phyloP scores from a whole-genome alignment of 2,113 vertebrate genomes.

The Monopterus albus region DNA sequence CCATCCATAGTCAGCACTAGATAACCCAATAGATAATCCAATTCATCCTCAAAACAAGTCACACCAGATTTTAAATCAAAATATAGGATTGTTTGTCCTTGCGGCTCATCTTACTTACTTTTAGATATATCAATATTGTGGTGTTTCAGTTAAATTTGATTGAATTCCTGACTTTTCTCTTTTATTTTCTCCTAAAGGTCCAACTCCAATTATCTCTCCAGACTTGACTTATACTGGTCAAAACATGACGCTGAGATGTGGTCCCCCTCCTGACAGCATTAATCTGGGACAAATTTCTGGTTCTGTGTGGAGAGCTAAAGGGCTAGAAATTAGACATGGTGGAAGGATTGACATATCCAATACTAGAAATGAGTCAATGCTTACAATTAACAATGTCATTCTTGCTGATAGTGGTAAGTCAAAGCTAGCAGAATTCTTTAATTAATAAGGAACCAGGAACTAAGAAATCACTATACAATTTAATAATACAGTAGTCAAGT shows the following conservation, averaged over 20 bases:
- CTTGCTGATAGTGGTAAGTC: slow-evolving; percentile 65
- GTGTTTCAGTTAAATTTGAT: neutral
- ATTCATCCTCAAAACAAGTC: too few species aligned
- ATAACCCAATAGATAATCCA: too few species aligned
- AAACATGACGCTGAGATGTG: slow-evolving; percentile 29
- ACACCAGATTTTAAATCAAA: too few species aligned
- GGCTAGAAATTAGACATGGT: neutral
- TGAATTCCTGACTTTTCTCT: neutral
- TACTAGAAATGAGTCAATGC: neutral
- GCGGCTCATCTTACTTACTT: too few species aligned
- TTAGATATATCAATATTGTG: too few species aligned
- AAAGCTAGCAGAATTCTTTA: neutral
- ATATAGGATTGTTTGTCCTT: too few species aligned
- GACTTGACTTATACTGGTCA: slow-evolving; percentile 10
- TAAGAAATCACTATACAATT: neutral
- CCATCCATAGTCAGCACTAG: too few species aligned
- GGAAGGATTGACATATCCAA: neutral
- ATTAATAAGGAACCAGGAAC: neutral
- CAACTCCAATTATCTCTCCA: fast-evolving
- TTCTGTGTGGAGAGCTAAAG: slow-evolving; percentile 53
- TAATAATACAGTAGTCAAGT: neutral
- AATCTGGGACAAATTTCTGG: neutral
- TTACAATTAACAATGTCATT: slow-evolving; percentile 38
- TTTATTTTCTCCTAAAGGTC: slow-evolving; percentile 31
- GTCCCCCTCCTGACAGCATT: neutral